Percentiles rank a stretch among this genome's conserved stretches.
Conservation (phyloP, 2,797 vertebrate genomes). For the Myiotriccus ornatus region DNA sequence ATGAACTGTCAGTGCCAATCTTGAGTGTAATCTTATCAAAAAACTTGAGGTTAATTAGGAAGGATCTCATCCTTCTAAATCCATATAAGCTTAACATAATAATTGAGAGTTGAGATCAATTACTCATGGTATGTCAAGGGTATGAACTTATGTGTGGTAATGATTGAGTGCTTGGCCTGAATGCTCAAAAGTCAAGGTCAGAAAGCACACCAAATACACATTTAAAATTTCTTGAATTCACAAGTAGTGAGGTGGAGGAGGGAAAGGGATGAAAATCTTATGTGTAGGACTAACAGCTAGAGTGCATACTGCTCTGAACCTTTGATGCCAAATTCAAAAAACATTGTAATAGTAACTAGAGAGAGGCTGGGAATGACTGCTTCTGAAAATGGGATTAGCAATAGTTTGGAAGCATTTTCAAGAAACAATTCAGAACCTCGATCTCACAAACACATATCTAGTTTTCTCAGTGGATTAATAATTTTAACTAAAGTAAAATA, state of each 20-base stretch:
- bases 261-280: not conserved
- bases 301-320: not conserved
- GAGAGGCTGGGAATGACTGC: not conserved
- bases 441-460: not conserved
- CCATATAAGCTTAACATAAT: constrained; percentile 69
- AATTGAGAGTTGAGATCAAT: constrained; percentile 67
- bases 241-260: not conserved
- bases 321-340: constrained; percentile 15
- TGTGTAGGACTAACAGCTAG: not conserved
- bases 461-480: not conserved
- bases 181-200: constrained; percentile 70
- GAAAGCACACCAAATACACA: constrained; percentile 34
- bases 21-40: constrained; percentile 62
- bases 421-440: not conserved
- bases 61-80: constrained; percentile 68
- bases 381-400: not conserved
- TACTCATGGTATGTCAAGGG: constrained; percentile 64
- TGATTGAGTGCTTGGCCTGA: constrained; percentile 58
- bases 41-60: constrained; percentile 71
- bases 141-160: constrained; percentile 51
- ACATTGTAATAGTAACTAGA: not conserved
- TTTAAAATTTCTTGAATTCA: constrained; percentile 36
- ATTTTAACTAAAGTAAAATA: not conserved
- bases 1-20: constrained; percentile 66
- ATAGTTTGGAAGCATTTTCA: not conserved